Evolutionary conservation across 2,113 vertebrate species (phyloP), one percentile per base, ranked within the genome.

Genomic region (Phoenicopterus ruber): DNA sequence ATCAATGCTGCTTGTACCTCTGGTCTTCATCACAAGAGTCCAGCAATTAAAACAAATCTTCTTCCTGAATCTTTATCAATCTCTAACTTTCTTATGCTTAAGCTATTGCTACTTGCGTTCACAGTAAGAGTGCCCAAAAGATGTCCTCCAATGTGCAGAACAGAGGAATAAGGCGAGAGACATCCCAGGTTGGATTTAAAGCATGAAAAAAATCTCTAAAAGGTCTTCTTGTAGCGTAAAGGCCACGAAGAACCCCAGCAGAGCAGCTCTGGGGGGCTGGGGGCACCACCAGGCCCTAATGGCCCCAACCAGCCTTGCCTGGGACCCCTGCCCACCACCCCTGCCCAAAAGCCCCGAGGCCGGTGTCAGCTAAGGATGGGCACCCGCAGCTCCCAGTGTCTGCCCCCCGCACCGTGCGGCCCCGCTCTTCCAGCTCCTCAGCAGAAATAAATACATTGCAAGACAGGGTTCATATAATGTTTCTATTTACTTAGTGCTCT

Each of bases 301-400:
- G 38, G n/a, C 3, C 26, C 31, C 3, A 13, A 9, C 5, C 15
- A 59, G 40, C 15, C 13, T 62, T 2, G 1, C 8, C 4, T 20
- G n/a, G 62, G 14, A 67, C 2, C 7, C 32, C 15, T 22, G 38
- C 58, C 26, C 8, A 74, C 6, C 19, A 36, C 3, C 15, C 16
- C 36, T 65, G 42, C 31, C 36, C 46, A 57, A 81, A 78, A 69
- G 9, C 34, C 13, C 7, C 7, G 11, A 25, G 6, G 34, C 20
- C n/a, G 34, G 21, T 4, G 6, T 28, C 46, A 36, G 38, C 31
- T 46, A 7, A 50, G 36, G n/a, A 55, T 2, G 2, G 15, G 44
- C 57, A 91, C 14, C 38, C 1, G 1, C 21, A 42, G 14, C 9
- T 79, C 38, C 17, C 36, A 46, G 17, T 12, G 52, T 24, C 5